Evolutionary conservation across 2,797 vertebrate species (phyloP).

Genomic region (Sebastes taczanowskii): DNA sequence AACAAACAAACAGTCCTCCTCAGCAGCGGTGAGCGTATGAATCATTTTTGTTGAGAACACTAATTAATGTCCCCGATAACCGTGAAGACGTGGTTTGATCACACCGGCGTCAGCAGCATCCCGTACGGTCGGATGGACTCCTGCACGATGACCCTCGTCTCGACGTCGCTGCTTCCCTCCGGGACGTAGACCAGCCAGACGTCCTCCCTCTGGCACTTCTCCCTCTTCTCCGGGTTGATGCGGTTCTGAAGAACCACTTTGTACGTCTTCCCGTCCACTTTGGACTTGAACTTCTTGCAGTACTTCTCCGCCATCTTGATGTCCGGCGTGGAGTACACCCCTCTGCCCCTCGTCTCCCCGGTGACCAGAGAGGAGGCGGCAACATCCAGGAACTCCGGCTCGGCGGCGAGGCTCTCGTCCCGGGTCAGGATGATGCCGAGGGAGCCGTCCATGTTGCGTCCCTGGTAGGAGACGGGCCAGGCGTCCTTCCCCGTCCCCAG

Average conservation of each 20-base stretch:
- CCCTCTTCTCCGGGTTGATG: slow-evolving; percentile 57
- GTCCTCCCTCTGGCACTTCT: slow-evolving; percentile 35
- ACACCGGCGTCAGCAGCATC: slow-evolving; percentile 66
- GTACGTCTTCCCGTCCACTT: slow-evolving; percentile 65
- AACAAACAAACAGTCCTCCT: not conserved
- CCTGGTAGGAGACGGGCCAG: slow-evolving; percentile 78
- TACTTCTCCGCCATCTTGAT: slow-evolving; percentile 44
- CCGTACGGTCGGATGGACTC: slow-evolving; percentile 71
- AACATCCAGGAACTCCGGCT: slow-evolving; percentile 11
- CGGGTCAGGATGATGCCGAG: slow-evolving; percentile 59
- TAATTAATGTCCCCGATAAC: too few relatives aligned
- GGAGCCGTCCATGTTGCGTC: slow-evolving; percentile 63
- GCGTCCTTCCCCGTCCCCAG: slow-evolving; percentile 48
- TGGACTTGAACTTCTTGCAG: slow-evolving; percentile 68
- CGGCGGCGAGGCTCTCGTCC: not conserved
- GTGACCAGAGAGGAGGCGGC: not conserved
- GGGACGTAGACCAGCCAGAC: slow-evolving; percentile 73
- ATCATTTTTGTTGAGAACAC: too few relatives aligned
- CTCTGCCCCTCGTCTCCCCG: slow-evolving; percentile 21
- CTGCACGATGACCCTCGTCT: slow-evolving; percentile 58
- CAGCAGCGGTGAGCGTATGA: not conserved
- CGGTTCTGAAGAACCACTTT: slow-evolving; percentile 78
- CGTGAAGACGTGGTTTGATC: not conserved
- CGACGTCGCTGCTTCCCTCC: not conserved
- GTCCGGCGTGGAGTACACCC: slow-evolving; percentile 67